Evolutionary conservation across 2,797 vertebrate genomes (phyloP).

Genomic region (Anguilla anguilla): DNA sequence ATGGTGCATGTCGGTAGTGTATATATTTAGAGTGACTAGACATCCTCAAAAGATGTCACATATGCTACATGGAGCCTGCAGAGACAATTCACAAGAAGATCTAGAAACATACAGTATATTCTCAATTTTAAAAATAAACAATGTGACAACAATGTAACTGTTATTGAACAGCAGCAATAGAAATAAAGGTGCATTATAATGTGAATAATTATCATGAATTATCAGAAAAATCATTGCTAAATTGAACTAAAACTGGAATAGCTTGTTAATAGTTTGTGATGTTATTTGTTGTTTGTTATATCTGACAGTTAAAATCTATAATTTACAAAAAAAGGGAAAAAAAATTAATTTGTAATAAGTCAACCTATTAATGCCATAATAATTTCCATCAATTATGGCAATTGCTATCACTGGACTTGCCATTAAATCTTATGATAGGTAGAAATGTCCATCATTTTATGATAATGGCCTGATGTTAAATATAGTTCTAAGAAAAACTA

Average conservation of each 20-base stretch:
- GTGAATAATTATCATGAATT: not conserved
- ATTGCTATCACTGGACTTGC: not conserved
- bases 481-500: not conserved
- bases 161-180: not conserved
- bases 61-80: not conserved
- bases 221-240: conserved; percentile 22
- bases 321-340: conserved; percentile 17
- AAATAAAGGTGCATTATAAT: conserved; percentile 5
- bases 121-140: not conserved
- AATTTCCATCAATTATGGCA: not conserved
- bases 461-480: not conserved
- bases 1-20: not conserved
- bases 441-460: conserved; percentile 20
- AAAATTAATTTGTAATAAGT: conserved; percentile 13
- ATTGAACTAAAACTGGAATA: conserved; percentile 49
- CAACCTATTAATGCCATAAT: not conserved
- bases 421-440: conserved; percentile 14
- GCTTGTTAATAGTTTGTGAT: conserved; percentile 1
- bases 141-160: not conserved
- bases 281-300: conserved; percentile 24
- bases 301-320: conserved; percentile 36
- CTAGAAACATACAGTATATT: not conserved
- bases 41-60: not conserved
- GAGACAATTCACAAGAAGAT: not conserved
- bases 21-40: not conserved